These are phyloP conservation scores for Lithophane ornitopus DNA, from an alignment of 2,888 invertebrate genomes.

Conservation along the genomic window DNA sequence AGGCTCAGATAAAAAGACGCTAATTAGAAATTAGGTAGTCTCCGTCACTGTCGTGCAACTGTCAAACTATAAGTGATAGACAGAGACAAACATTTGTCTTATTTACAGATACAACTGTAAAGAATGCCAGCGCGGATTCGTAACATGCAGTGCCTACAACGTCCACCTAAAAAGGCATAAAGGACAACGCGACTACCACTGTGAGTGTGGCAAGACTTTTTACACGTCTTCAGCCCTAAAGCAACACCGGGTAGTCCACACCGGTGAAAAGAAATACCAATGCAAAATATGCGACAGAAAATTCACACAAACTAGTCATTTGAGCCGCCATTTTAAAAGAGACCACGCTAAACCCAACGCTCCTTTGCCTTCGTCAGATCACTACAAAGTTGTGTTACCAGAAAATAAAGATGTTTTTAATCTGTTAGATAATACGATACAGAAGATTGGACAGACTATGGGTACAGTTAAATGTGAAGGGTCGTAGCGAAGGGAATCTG, in stretches of 20 bases:
- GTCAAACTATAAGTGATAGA: no score
- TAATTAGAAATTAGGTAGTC: no score
- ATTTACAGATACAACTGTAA: slow-evolving; percentile 83
- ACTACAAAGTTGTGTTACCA: slow-evolving; percentile 78
- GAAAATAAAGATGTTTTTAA: slow-evolving; percentile 69
- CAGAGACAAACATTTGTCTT: neutral
- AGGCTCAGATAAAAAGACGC: no score
- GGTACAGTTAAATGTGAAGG: slow-evolving; percentile 72
- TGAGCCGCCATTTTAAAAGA: slow-evolving; percentile 85
- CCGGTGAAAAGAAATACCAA: slow-evolving; percentile 87
- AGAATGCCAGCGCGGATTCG: slow-evolving; percentile 85
- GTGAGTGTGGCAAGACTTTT: slow-evolving; percentile 88
- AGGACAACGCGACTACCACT: slow-evolving; percentile 85
- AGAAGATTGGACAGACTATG: slow-evolving; percentile 49
- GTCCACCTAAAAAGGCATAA: slow-evolving; percentile 86
- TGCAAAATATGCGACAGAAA: slow-evolving; percentile 86
- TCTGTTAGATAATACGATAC: slow-evolving; percentile 66
- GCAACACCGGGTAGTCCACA: slow-evolving; percentile 86
- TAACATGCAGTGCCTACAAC: slow-evolving; percentile 85
- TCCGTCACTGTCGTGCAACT: no score
- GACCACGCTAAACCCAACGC: slow-evolving; percentile 83
- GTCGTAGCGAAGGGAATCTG: slow-evolving; percentile 63
- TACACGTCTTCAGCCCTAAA: slow-evolving; percentile 86
- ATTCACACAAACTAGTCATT: slow-evolving; percentile 86
- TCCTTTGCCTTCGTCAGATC: slow-evolving; percentile 80